These are phyloP conservation scores for Bombus confusus DNA, from an alignment of 1,140 invertebrate genomes.

Conservation along the genomic window DNA sequence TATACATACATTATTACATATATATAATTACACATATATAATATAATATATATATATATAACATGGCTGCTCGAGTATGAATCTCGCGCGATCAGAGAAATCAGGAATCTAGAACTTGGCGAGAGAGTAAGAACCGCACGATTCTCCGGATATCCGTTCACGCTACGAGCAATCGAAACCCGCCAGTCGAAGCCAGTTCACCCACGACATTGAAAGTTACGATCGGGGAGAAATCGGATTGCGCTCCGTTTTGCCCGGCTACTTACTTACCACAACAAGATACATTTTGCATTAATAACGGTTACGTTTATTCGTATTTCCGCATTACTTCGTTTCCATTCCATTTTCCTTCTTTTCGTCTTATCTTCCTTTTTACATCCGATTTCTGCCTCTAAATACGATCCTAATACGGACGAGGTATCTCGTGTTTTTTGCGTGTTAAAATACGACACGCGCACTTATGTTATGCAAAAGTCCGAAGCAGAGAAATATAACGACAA, in stretches of 20 bases:
- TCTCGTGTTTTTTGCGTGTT: background rate
- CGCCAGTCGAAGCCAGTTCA: constrained; percentile 34
- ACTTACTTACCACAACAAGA: too few species aligned
- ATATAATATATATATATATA: background rate
- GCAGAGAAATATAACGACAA: background rate
- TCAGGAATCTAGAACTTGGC: constrained; percentile 41
- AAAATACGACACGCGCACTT: background rate
- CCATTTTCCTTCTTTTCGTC: background rate
- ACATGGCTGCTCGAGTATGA: background rate
- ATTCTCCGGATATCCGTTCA: constrained; percentile 46
- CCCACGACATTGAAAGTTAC: constrained; percentile 49
- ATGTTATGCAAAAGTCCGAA: background rate
- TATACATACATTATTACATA: too few species aligned
- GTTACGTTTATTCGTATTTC: background rate
- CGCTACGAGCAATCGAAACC: constrained; percentile 6
- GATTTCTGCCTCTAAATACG: background rate
- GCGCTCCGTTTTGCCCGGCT: background rate
- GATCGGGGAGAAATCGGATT: constrained; percentile 29
- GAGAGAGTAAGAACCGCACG: background rate
- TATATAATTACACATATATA: background rate
- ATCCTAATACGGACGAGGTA: too few species aligned
- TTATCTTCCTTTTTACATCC: too few species aligned
- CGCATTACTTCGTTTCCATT: background rate
- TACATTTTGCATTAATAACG: background rate
- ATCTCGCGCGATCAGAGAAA: constrained; percentile 50